Base-by-base conservation (phyloP, 2,888 invertebrate species). In the Lamproptera curius region DNA sequence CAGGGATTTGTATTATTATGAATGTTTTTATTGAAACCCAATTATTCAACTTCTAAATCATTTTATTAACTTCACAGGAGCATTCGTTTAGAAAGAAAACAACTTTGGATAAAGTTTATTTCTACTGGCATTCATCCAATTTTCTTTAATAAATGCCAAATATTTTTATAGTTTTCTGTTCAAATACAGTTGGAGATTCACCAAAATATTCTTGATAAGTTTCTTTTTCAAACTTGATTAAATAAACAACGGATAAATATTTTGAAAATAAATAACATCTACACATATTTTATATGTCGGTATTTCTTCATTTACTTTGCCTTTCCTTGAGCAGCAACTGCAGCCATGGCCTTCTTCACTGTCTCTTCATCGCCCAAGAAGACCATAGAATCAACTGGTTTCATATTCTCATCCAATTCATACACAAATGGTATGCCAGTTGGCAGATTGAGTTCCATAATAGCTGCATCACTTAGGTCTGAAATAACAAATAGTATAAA, bases 361-460 rank as follows among this genome's bases (percentile, higher is more conserved):
- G 93, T 93, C 70, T 94, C 92, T 58, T 92, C 92, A 63, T 94
- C 97, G 0, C 94, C 94, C 41, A 95, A 88, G 80, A 94, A 94
- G 59, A 91, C 89, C 90, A 93, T 90, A 16, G 92, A 91, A 33
- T 91, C 91, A 0, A 92, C 88, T 0, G 93, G 93, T 56, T 92
- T 90, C 71, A 94, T 82, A 61, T 91, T 74, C 50, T 91, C 91
- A 69, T 94, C 92, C 57, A 94, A 83, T 62, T 94, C 92, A 62
- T 94, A 95, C 0, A 93, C 92, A 63, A 94, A 94, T 39, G 94
- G 95, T 67, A 95, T 94, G 49, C 94, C 94, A 52, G 94, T 94
- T 0, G 94, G 94, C 45, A 95, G 86, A 73, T 95, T 95, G 46
- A 94, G 78, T 51, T 89, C 90, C 91, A 93, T 93, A 41, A 95